Conservation (phyloP, 23 tunicate species). For the Halocynthia roretzi region DNA sequence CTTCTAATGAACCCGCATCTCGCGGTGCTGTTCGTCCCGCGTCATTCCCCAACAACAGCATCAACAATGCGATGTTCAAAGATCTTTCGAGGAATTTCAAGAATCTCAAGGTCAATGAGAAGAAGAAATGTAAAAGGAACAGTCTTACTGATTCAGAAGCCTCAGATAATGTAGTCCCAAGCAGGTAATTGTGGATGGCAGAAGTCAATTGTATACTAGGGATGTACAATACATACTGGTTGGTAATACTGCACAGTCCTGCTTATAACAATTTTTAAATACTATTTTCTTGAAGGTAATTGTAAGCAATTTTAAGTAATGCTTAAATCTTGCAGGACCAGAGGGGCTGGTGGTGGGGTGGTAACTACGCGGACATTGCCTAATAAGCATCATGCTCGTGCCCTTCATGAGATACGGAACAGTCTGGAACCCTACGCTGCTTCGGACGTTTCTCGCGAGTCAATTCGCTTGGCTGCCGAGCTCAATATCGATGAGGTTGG, state of each 20-base stretch:
- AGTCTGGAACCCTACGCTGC: constrained; percentile 37
- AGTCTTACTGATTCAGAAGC: constrained; percentile 74
- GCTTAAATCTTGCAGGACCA: constrained; percentile 1
- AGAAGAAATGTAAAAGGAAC: constrained; percentile 31
- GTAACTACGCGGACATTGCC: constrained; percentile 24
- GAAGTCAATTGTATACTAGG: background rate
- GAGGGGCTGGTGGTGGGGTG: constrained; percentile 28
- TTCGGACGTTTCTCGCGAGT: constrained; percentile 17
- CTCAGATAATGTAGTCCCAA: constrained; percentile 36
- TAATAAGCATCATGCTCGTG: constrained; percentile 28
- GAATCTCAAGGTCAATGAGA: constrained; percentile 34
- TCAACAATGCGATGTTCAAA: background rate
- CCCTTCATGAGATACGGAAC: constrained; percentile 49
- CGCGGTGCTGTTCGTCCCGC: background rate
- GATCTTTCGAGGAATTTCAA: constrained; percentile 10
- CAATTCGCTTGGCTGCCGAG: constrained; percentile 46
- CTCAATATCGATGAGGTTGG: constrained; percentile 62
- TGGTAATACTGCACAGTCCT: background rate
- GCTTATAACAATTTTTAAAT: background rate
- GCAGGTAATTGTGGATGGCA: no score
- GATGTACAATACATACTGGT: background rate
- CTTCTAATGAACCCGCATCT: no score
- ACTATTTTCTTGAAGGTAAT: background rate
- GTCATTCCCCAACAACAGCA: constrained; percentile 3
- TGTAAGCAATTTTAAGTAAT: background rate